Percentiles rank a stretch among this genome's conserved stretches.
These are phyloP conservation scores for Cheumatopsyche charites DNA, from an alignment of 1,140 invertebrate genomes.

Conservation along the genomic window DNA sequence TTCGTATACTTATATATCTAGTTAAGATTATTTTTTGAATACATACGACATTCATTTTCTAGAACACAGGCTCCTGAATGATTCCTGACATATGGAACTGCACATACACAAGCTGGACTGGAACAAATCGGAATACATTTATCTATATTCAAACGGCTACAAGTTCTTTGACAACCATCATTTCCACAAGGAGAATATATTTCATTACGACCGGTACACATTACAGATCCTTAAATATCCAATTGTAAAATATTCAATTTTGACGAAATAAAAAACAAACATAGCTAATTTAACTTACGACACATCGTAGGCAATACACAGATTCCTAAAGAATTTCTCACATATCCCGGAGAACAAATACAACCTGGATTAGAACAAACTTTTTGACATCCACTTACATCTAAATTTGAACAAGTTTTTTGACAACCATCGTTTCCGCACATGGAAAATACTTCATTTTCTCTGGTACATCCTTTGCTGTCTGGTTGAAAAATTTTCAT, in stretches of 20 bases:
- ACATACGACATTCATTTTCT: neutral
- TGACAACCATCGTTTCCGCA: slow-evolving; percentile 8
- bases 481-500: too few relatives aligned
- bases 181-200: slow-evolving; percentile 2
- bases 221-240: neutral
- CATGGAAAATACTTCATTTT: neutral
- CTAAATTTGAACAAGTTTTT: neutral
- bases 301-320: neutral
- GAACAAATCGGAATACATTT: neutral
- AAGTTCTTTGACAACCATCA: slow-evolving; percentile 10
- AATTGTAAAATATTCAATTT: too few relatives aligned
- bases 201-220: neutral
- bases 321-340: neutral
- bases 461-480: neutral
- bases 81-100: neutral
- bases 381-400: neutral
- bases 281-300: too few relatives aligned
- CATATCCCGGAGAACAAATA: slow-evolving; percentile 20
- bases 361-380: neutral
- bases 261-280: too few relatives aligned
- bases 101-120: neutral
- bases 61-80: neutral
- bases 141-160: neutral
- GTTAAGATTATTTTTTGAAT: too few relatives aligned
- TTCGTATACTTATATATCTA: too few relatives aligned